phyloP scores from a whole-genome alignment of 2,113 vertebrate genomes.

The Microtus ochrogaster region DNA sequence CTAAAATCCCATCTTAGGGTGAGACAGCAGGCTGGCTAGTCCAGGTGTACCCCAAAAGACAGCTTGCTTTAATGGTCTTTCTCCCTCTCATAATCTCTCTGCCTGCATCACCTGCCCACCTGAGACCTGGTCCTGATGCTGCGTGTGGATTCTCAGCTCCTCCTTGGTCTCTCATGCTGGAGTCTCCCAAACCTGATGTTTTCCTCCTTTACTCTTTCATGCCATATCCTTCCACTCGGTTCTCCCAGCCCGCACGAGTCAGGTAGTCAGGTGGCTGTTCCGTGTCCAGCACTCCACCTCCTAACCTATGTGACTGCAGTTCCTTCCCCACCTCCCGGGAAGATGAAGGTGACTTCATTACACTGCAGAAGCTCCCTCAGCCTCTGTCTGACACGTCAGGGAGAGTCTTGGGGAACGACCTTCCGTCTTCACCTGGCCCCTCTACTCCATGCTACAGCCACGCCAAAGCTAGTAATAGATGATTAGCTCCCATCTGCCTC shows the following conservation, averaged over 20 bases:
- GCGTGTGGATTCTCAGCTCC: too few relatives aligned
- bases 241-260: too few relatives aligned
- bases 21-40: not conserved
- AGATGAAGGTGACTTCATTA: not conserved
- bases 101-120: not conserved
- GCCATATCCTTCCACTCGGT: too few relatives aligned
- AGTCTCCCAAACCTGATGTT: not conserved
- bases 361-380: not conserved
- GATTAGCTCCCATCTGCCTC: not conserved
- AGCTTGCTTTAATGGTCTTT: not conserved
- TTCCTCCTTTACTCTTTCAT: not conserved
- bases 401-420: too few relatives aligned
- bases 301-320: not conserved
- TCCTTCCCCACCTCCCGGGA: not conserved
- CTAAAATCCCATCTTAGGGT: not conserved
- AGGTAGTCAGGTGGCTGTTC: not conserved
- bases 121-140: not conserved
- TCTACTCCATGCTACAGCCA: too few relatives aligned
- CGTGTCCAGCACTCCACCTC: not conserved
- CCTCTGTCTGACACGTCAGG: too few relatives aligned
- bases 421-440: too few relatives aligned
- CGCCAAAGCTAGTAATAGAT: too few relatives aligned
- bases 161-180: accelerated
- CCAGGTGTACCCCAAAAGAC: not conserved
- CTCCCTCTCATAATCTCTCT: too few relatives aligned